Conservation (phyloP, 1,140 invertebrate species). For the Brachionus koreanus region DNA sequence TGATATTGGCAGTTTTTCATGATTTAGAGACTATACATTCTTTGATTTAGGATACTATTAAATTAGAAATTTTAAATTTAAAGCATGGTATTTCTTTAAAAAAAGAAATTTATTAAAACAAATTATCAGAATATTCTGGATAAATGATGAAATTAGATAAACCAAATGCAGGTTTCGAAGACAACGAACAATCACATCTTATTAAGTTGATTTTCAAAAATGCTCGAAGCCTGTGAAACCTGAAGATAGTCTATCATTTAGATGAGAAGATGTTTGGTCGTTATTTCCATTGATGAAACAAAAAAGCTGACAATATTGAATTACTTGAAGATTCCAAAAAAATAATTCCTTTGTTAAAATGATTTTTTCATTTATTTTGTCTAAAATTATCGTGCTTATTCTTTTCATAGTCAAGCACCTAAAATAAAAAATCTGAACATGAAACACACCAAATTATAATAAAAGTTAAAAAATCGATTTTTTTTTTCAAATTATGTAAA, state of each 20-base stretch:
- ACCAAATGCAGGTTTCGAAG: constrained; percentile 45
- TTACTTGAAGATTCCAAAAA: not conserved
- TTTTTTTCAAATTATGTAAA: constrained; percentile 32
- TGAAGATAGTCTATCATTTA: not conserved
- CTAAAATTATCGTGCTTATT: not conserved
- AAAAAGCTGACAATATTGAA: not conserved
- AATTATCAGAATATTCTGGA: not conserved
- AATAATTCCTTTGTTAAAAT: not conserved
- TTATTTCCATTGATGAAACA: not conserved
- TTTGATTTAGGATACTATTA: no score
- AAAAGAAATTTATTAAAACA: not conserved
- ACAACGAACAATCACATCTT: constrained; percentile 37
- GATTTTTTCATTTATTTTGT: not conserved
- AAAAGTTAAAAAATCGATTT: constrained; percentile 44
- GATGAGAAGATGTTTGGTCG: not conserved
- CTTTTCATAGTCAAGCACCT: constrained; percentile 17
- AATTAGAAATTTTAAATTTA: no score
- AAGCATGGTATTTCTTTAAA: no score
- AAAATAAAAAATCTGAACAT: constrained; percentile 24
- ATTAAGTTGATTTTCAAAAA: not conserved
- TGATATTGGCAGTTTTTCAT: no score
- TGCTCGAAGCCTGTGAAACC: constrained; percentile 45
- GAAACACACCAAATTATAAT: constrained; percentile 26
- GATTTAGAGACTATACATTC: no score
- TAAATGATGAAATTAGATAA: not conserved